Evolutionary conservation across 2,888 invertebrate species (phyloP).

Genomic region (Rhagium mordax): DNA sequence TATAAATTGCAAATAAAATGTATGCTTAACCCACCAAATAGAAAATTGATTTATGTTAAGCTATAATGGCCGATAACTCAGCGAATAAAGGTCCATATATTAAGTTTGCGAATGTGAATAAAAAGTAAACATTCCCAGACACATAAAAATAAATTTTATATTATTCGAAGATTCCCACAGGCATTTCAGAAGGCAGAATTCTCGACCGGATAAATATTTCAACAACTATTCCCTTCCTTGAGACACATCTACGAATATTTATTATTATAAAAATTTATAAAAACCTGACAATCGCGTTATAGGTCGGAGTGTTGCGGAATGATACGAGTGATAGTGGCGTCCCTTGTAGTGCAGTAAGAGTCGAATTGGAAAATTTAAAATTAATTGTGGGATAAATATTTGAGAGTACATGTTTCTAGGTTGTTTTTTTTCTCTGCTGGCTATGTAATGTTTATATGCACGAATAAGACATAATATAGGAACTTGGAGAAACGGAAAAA

Average conservation of each 20-base stretch:
- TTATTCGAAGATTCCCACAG: slow-evolving; percentile 30
- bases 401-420: too few relatives aligned
- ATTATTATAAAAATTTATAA: slow-evolving; percentile 46
- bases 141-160: slow-evolving; percentile 43
- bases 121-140: slow-evolving; percentile 32
- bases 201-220: slow-evolving; percentile 45
- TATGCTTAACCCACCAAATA: background rate
- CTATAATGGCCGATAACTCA: slow-evolving; percentile 3
- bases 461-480: too few relatives aligned
- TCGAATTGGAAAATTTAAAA: background rate
- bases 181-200: slow-evolving; percentile 33
- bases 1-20: too few relatives aligned
- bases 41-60: slow-evolving; percentile 1
- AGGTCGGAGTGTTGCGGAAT: slow-evolving; percentile 5
- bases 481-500: too few relatives aligned
- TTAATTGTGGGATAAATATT: too few relatives aligned
- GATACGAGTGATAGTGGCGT: slow-evolving; percentile 4
- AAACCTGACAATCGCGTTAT: slow-evolving; percentile 23
- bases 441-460: too few relatives aligned
- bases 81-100: slow-evolving; percentile 12
- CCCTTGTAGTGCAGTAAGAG: background rate
- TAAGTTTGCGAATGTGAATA: slow-evolving; percentile 21
- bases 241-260: slow-evolving; percentile 45
- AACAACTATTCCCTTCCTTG: slow-evolving; percentile 39
- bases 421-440: too few relatives aligned